Percentiles rank a stretch among this genome's conserved stretches.
Conservation (phyloP, 2,113 vertebrate species). For the Cyanoramphus novaezelandiae region DNA sequence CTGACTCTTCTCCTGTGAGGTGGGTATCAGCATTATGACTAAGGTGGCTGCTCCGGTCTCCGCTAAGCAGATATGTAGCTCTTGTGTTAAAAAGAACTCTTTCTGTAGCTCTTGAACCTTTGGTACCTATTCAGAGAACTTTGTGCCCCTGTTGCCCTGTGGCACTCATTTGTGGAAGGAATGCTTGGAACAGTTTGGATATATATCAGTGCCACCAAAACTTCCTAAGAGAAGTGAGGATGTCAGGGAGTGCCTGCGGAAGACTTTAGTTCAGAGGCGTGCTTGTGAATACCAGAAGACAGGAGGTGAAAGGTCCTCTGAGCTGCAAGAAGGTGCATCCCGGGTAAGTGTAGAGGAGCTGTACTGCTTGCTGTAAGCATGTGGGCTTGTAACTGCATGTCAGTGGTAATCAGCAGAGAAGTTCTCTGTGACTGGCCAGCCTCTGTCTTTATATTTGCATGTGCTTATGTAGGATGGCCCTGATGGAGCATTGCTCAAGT, state of each 20-base stretch:
- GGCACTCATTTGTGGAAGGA: too few species aligned
- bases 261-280: not conserved
- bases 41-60: not conserved
- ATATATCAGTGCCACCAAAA: fast-evolving
- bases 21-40: not conserved
- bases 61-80: not conserved
- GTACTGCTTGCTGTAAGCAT: fast-evolving
- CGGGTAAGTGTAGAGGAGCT: fast-evolving
- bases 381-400: not conserved
- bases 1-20: not conserved
- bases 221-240: not conserved
- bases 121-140: not conserved
- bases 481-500: not conserved
- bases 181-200: not conserved
- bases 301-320: not conserved
- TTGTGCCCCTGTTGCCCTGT: fast-evolving
- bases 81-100: not conserved
- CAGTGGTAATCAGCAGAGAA: fast-evolving
- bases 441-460: fast-evolving
- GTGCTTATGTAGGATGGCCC: not conserved
- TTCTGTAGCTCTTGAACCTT: not conserved
- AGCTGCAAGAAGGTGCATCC: not conserved
- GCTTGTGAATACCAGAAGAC: not conserved
- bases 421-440: not conserved
- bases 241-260: too few species aligned